These are phyloP conservation scores for Falco naumanni DNA, from an alignment of 2,797 vertebrate genomes.

Conservation along the genomic window DNA sequence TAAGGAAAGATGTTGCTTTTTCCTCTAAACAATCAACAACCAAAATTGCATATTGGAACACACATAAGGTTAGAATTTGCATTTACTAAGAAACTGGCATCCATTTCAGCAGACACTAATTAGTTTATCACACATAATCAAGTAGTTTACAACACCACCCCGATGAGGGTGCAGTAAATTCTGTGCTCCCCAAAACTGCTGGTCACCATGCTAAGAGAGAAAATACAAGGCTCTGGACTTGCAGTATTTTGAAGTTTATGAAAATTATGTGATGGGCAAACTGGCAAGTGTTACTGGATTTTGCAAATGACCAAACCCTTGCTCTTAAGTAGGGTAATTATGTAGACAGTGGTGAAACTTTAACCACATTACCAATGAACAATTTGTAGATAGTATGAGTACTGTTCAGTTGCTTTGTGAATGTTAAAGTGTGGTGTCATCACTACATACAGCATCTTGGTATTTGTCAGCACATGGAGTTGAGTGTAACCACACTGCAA, in stretches of 20 bases:
- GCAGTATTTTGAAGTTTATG: not conserved
- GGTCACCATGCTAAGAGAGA: not conserved
- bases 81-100: not conserved
- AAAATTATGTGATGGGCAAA: not conserved
- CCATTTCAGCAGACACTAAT: not conserved
- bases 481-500: not conserved
- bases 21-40: not conserved
- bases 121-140: not conserved
- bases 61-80: not conserved
- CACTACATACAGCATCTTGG: not conserved
- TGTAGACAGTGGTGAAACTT: not conserved
- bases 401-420: not conserved
- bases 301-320: not conserved
- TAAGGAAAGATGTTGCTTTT: not conserved
- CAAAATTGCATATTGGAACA: not conserved
- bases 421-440: not conserved
- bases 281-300: not conserved
- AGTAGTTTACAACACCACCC: not conserved
- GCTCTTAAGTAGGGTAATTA: not conserved
- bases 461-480: not conserved
- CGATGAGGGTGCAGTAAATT: not conserved
- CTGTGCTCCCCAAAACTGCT: not conserved
- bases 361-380: not conserved
- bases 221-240: not conserved
- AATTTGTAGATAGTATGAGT: not conserved